phyloP scores from a whole-genome alignment of 2,888 invertebrate genomes.

The Dorcus hopei region DNA sequence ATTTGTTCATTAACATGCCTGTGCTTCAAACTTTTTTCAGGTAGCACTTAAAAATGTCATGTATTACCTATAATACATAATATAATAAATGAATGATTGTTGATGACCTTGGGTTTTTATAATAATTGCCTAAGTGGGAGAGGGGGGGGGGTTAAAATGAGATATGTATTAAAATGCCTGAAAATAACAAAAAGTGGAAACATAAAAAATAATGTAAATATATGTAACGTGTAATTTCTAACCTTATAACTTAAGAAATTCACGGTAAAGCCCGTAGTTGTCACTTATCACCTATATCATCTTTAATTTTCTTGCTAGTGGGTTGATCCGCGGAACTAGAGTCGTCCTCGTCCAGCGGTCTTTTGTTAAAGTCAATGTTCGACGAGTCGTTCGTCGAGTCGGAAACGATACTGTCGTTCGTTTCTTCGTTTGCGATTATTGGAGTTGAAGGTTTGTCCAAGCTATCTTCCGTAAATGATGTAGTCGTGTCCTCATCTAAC shows the following conservation, averaged over 20 bases:
- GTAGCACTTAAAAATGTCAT: too few relatives aligned
- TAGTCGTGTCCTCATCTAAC: constrained; percentile 68
- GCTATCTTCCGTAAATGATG: constrained; percentile 74
- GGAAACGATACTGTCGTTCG: constrained; percentile 53
- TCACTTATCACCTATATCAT: constrained; percentile 53
- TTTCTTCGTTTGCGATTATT: constrained; percentile 53
- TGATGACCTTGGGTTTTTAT: too few relatives aligned
- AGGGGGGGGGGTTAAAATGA: too few relatives aligned
- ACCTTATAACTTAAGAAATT: constrained; percentile 20
- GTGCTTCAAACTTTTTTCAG: too few relatives aligned
- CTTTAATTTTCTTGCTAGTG: constrained; percentile 53
- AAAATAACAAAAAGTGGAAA: not conserved
- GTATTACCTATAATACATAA: too few relatives aligned
- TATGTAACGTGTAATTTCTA: constrained; percentile 22
- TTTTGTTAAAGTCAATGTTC: constrained; percentile 35
- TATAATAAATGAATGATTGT: too few relatives aligned
- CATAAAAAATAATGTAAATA: constrained; percentile 2
- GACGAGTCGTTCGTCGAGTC: constrained; percentile 50
- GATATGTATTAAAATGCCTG: too few relatives aligned
- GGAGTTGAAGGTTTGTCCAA: constrained; percentile 65
- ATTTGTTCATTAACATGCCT: too few relatives aligned
- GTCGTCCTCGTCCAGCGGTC: constrained; percentile 44
- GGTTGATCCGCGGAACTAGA: constrained; percentile 51
- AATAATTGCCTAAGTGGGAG: too few relatives aligned
- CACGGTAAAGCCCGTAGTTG: constrained; percentile 39